Evolutionary conservation across 2,113 vertebrate species (phyloP).

Genomic region (Channa argus): DNA sequence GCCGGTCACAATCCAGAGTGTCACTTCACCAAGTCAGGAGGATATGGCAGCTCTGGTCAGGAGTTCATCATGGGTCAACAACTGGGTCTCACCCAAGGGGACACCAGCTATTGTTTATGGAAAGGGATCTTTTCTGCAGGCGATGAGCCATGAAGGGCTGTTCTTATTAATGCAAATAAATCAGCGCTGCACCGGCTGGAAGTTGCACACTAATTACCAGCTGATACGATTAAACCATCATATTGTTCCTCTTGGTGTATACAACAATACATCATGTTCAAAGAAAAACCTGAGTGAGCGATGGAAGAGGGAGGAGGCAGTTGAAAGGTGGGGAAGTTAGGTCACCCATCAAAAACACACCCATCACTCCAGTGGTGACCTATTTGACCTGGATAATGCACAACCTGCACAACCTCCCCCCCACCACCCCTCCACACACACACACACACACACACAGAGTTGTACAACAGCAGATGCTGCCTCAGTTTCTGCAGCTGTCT

Average conservation of each 20-base stretch:
- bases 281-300: not conserved
- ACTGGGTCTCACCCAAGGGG: slow-evolving; percentile 62
- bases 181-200: slow-evolving; percentile 26
- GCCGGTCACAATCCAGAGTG: slow-evolving; percentile 62
- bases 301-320: slow-evolving; percentile 47
- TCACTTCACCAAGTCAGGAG: slow-evolving; percentile 52
- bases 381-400: slow-evolving; percentile 44
- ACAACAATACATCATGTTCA: slow-evolving; percentile 16
- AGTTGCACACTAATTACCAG: slow-evolving; percentile 37
- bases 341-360: slow-evolving; percentile 60
- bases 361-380: slow-evolving; percentile 68
- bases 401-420: no score
- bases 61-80: slow-evolving; percentile 75
- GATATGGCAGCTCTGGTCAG: slow-evolving; percentile 77
- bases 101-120: slow-evolving; percentile 62
- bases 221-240: slow-evolving; percentile 21
- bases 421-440: not conserved
- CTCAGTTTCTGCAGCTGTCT: slow-evolving; percentile 64
- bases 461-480: slow-evolving; percentile 49
- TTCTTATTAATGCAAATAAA: slow-evolving; percentile 65
- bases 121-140: slow-evolving; percentile 34
- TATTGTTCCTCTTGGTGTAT: slow-evolving; percentile 3
- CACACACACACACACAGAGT: slow-evolving; percentile 6
- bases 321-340: slow-evolving; percentile 50
- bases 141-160: slow-evolving; percentile 58